Conservation (phyloP, 2,113 vertebrate species). For the Brienomyrus brachyistius region DNA sequence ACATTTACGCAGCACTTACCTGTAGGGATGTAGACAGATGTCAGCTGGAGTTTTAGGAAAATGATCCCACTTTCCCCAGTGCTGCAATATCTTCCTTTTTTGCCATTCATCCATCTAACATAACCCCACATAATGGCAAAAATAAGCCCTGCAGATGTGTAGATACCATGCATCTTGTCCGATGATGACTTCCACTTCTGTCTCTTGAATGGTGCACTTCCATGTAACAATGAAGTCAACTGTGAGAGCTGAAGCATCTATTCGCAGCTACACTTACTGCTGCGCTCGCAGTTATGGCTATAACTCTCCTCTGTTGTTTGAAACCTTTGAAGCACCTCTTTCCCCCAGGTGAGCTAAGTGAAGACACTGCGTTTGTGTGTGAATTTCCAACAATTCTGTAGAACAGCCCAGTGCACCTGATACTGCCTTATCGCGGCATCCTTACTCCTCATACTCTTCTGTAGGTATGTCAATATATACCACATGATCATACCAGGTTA, state of each 20-base stretch:
- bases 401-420: not conserved
- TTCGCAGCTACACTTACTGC: not conserved
- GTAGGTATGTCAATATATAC: not conserved
- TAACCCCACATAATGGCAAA: not conserved
- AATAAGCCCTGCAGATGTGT: not conserved
- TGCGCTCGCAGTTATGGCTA: not conserved
- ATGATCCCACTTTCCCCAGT: not conserved
- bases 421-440: not conserved
- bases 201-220: not conserved
- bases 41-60: not conserved
- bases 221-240: not conserved
- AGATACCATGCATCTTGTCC: not conserved
- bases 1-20: not conserved
- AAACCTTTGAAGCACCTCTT: not conserved
- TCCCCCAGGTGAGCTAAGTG: not conserved
- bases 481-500: not conserved
- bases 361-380: not conserved
- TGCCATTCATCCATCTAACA: not conserved
- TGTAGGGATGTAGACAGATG: not conserved
- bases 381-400: not conserved
- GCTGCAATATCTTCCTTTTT: not conserved
- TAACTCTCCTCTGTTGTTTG: not conserved
- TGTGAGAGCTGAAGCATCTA: not conserved
- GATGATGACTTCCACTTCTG: not conserved
- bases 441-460: not conserved